Conservation (phyloP, 2,113 vertebrate species). For the Grantiella picta region DNA sequence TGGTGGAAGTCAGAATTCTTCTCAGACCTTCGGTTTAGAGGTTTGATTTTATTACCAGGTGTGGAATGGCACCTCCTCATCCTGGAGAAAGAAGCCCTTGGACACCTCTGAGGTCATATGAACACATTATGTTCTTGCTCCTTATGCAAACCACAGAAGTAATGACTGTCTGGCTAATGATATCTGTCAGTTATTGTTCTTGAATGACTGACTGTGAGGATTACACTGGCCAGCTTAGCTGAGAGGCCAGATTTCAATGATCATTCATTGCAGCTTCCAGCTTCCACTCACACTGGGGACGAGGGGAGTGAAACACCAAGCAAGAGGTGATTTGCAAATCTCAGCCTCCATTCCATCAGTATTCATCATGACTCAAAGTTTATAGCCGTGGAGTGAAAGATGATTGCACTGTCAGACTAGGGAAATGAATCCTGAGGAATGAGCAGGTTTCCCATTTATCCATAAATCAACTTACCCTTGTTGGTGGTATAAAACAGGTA, state of each 20-base stretch:
- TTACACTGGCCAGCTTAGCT: neutral
- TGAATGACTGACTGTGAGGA: neutral
- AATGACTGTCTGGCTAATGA: neutral
- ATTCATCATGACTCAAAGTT: neutral
- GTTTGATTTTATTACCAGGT: neutral
- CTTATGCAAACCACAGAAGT: neutral
- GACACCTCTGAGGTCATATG: neutral
- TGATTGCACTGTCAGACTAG: neutral
- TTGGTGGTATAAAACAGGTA: neutral
- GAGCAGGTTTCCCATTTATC: neutral
- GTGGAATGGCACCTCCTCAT: neutral
- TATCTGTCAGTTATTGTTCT: neutral
- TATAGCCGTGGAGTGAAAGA: neutral
- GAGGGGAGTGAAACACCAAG: neutral
- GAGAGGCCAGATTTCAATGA: neutral
- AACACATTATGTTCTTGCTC: neutral
- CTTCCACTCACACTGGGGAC: neutral
- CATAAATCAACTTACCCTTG: neutral
- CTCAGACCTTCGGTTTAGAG: neutral
- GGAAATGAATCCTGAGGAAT: constrained; percentile 7
- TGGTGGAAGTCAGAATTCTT: neutral
- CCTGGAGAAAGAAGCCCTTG: neutral
- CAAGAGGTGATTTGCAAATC: neutral
- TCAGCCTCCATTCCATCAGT: neutral
- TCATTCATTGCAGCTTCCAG: neutral